Evolutionary conservation across 2,797 vertebrate genomes (phyloP).

Genomic region (Darevskia mixta): DNA sequence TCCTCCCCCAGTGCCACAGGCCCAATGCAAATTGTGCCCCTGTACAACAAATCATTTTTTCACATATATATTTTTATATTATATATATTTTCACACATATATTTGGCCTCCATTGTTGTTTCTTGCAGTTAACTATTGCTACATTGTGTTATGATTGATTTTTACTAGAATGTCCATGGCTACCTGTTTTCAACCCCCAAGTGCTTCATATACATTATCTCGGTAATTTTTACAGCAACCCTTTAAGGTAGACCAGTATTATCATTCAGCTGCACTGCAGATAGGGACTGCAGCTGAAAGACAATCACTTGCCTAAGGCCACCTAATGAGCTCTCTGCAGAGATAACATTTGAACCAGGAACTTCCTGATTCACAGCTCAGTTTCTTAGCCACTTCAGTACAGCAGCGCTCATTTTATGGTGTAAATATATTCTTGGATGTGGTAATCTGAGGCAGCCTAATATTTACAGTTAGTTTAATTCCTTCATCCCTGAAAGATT

Average conservation of each 20-base stretch:
- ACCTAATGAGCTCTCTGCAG: background rate
- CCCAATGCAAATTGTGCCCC: background rate
- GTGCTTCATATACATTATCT: background rate
- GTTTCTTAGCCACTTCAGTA: background rate
- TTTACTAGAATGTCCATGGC: background rate
- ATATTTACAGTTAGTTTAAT: constrained; percentile 1
- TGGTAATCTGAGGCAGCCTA: constrained; percentile 2
- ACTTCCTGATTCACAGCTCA: background rate
- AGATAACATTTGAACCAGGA: constrained; percentile 1
- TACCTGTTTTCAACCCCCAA: background rate
- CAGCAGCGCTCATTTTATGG: background rate
- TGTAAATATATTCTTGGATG: background rate
- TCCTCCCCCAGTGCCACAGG: background rate
- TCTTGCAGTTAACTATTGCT: background rate
- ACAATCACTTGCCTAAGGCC: background rate
- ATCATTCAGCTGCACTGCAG: background rate
- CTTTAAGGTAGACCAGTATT: constrained; percentile 4
- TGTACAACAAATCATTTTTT: background rate
- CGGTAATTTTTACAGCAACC: background rate
- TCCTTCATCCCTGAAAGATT: constrained; percentile 15
- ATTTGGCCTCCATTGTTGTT: background rate
- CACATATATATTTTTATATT: background rate
- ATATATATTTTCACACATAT: background rate
- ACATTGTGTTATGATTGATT: background rate
- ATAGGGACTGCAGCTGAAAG: background rate